These are phyloP conservation scores for Cancer borealis DNA, from an alignment of 2,888 invertebrate species.

Conservation along the genomic window DNA sequence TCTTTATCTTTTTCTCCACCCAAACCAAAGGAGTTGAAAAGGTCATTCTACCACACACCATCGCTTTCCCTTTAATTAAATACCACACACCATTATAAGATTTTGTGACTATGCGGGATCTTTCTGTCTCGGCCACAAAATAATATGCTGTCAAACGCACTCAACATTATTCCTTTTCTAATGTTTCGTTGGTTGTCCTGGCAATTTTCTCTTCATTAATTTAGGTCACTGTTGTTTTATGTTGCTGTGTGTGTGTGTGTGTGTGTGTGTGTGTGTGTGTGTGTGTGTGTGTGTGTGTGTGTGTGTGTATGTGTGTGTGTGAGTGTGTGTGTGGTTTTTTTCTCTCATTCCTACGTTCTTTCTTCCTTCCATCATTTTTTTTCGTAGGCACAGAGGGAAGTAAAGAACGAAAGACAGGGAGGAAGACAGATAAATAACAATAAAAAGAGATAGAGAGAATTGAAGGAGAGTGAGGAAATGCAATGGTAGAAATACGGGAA, in stretches of 20 bases:
- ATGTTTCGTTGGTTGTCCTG: neutral
- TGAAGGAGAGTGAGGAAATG: neutral
- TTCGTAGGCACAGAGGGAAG: neutral
- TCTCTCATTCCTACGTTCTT: neutral
- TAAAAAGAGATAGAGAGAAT: too few relatives aligned
- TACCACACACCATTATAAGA: neutral
- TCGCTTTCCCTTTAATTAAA: neutral
- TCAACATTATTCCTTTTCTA: neutral
- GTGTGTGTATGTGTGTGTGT: neutral
- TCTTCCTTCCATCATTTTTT: neutral
- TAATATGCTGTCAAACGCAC: neutral
- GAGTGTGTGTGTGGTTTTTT: neutral
- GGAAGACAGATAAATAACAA: too few relatives aligned
- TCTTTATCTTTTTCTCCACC: too few relatives aligned
- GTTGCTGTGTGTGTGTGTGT: conserved; percentile 52
- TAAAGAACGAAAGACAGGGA: neutral
- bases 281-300: conserved; percentile 37
- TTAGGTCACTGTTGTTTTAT: neutral
- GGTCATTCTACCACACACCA: neutral
- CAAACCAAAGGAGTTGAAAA: neutral
- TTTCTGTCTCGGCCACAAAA: neutral
- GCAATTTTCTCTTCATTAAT: neutral
- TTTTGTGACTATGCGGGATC: neutral
- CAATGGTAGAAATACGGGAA: neutral
- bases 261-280: conserved; percentile 58